A percentile compares a stretch with the other conserved stretches of the same genome.
Conservation (phyloP, 2,888 invertebrate species). For the Tetramorium bicarinatum region DNA sequence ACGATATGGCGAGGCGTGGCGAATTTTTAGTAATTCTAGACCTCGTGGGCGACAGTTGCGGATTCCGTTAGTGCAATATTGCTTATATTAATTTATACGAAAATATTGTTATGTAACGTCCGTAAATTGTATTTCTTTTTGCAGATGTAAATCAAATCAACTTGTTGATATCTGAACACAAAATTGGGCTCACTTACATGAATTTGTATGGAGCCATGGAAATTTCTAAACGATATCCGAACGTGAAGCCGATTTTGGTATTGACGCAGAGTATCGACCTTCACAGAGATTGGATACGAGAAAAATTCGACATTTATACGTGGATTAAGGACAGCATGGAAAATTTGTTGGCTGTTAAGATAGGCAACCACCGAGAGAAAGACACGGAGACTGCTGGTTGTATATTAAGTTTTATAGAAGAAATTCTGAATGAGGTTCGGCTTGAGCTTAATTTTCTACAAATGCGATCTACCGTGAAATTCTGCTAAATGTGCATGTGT, state of each 20-base stretch:
- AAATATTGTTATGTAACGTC: neutral
- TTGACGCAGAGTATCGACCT: conserved; percentile 82
- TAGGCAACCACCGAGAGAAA: conserved; percentile 56
- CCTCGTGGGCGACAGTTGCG: conserved; percentile 84
- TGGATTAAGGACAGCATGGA: conserved; percentile 77
- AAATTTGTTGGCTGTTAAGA: conserved; percentile 74
- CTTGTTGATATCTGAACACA: conserved; percentile 77
- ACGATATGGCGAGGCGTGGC: conserved; percentile 84
- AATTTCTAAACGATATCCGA: conserved; percentile 82
- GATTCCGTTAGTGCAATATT: conserved; percentile 82
- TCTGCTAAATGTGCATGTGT: neutral
- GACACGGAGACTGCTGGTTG: conserved; percentile 61
- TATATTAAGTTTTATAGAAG: conserved; percentile 66
- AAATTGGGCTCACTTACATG: conserved; percentile 84
- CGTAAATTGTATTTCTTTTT: neutral
- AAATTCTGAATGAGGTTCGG: conserved; percentile 73
- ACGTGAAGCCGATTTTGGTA: conserved; percentile 83
- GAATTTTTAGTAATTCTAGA: conserved; percentile 85
- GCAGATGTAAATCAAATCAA: conserved; percentile 83
- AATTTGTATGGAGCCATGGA: conserved; percentile 84
- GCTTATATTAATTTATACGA: neutral
- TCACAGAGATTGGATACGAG: conserved; percentile 81
- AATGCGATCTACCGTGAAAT: neutral
- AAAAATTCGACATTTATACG: conserved; percentile 79
- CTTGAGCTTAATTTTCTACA: neutral